Base-by-base conservation (phyloP, 2,113 vertebrate genomes). In the Plecturocebus donacophilus region DNA sequence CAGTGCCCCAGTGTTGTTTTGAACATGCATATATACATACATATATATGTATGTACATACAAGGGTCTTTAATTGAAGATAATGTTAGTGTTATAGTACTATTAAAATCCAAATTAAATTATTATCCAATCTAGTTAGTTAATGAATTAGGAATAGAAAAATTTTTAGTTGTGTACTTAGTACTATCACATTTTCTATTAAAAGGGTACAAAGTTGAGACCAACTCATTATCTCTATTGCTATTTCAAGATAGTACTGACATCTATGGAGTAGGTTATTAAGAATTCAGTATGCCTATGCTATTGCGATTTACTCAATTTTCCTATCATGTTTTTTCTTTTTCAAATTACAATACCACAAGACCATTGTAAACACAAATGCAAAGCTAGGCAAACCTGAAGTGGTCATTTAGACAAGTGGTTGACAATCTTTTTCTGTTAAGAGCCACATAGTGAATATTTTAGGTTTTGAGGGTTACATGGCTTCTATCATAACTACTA, bases 91-190 rank as follows among this genome's bases (percentile, higher is more conserved):
- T 84, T 70, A 19, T 8, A 90, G 30, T 54, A 14, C 5, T 92
- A 21, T 27, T 93, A 77, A 87, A 86, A 66, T 86, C 1, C 17
- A 71, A 68, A 73, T 96, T 85, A 70, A 87, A 49, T 94, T 76
- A 91, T 71, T 42, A 27, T 35, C 25, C 17, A 30, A 0, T 58
- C 10, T 47, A 58, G 66, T 89, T 81, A 91, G 45, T 83, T 8
- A 85, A 20, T 91, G 5, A 76, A 77, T 47, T n/a, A 68, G 32
- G 40, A 42, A 45, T 7, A 54, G 49, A 64, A 38, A 40, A 58
- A 61, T 16, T 93, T 52, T 91, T 45, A 13, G 52, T 85, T 91
- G 16, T 64, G 2, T 83, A 19, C 58, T 70, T 88, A 71, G 20
- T 80, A 54, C 11, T 54, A 83, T 1, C 38, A 42, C 2, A 20